Conservation (phyloP, 2,113 vertebrate genomes). For the Coreoperca whiteheadi region DNA sequence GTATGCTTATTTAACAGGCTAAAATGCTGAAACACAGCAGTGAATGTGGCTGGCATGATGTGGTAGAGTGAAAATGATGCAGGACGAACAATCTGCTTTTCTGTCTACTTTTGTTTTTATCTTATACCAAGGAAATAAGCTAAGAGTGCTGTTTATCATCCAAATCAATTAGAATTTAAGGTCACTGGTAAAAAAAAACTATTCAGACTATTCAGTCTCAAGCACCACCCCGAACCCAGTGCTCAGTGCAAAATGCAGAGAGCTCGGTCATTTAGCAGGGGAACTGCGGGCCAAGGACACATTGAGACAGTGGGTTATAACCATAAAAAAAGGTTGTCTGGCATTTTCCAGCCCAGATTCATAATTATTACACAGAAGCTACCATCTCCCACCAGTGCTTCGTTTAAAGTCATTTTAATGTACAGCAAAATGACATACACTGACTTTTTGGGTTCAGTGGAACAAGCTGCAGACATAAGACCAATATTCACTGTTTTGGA, state of each 20-base stretch:
- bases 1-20: not conserved
- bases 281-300: not conserved
- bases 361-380: not conserved
- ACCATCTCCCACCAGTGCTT: not conserved
- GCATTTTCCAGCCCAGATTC: not conserved
- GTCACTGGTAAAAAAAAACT: not conserved
- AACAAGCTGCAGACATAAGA: not conserved
- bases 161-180: not conserved
- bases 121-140: not conserved
- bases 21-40: not conserved
- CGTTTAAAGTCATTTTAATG: not conserved
- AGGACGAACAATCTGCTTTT: not conserved
- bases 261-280: not conserved
- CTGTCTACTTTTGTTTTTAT: not conserved
- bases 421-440: not conserved
- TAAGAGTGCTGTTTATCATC: not conserved
- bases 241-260: not conserved
- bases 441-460: not conserved
- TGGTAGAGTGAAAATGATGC: not conserved
- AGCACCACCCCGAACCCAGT: not conserved
- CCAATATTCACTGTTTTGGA: not conserved
- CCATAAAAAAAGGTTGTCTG: not conserved
- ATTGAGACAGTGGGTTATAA: not conserved
- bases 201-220: not conserved
- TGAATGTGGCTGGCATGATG: not conserved